These are phyloP conservation scores for Cyrtodaria siliqua DNA, from an alignment of 2,888 invertebrate genomes.

Conservation along the genomic window DNA sequence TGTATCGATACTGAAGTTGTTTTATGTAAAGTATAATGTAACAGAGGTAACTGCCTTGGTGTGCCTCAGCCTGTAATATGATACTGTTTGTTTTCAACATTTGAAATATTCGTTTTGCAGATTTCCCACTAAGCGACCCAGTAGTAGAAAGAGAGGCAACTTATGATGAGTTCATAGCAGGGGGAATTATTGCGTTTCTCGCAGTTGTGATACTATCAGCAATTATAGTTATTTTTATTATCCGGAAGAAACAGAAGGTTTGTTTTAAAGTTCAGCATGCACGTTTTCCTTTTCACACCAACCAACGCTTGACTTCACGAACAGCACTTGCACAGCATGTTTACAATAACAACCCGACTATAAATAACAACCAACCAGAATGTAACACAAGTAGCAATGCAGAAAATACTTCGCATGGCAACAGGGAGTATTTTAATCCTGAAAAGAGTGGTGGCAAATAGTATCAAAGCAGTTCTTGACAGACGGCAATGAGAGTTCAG, in stretches of 20 bases:
- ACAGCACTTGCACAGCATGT: not conserved
- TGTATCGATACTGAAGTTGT: too few relatives aligned
- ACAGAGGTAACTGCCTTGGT: too few relatives aligned
- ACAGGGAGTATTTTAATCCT: not conserved
- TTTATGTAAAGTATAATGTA: too few relatives aligned
- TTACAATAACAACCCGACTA: constrained; percentile 1
- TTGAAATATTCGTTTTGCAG: not conserved
- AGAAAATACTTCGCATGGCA: not conserved
- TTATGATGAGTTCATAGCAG: constrained; percentile 32
- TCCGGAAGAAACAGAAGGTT: constrained; percentile 49
- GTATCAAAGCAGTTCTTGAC: constrained; percentile 37
- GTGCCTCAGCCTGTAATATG: too few relatives aligned
- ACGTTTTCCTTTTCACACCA: constrained; percentile 41
- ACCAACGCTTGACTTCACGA: constrained; percentile 3
- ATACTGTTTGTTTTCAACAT: too few relatives aligned
- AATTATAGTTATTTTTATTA: constrained; percentile 28
- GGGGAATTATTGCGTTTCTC: constrained; percentile 36
- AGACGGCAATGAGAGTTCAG: constrained; percentile 39
- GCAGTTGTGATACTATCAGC: constrained; percentile 32
- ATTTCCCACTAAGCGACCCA: not conserved
- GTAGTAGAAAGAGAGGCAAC: constrained; percentile 17
- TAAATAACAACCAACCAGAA: not conserved
- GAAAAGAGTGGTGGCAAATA: not conserved
- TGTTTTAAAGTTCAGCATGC: constrained; percentile 39
- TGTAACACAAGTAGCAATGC: not conserved